Conservation (phyloP, 1,140 invertebrate genomes). For the Euschistus heros region DNA sequence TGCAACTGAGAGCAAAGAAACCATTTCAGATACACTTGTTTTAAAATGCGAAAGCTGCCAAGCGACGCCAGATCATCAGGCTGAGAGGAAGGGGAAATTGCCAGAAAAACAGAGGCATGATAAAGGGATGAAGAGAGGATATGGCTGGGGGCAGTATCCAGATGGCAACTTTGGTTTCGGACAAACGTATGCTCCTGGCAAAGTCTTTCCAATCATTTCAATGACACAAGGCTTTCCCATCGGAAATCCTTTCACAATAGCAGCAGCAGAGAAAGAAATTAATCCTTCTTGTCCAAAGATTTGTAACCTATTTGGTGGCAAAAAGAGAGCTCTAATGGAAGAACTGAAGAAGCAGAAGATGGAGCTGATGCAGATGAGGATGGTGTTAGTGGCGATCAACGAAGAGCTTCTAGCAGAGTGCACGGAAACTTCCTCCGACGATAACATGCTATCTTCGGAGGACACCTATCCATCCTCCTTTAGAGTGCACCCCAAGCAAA, state of each 20-base stretch:
- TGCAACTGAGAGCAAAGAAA: no score
- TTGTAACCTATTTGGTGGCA: background rate
- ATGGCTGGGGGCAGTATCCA: background rate
- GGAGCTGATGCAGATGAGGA: conserved; percentile 3
- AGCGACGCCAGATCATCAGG: no score
- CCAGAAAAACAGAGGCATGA: background rate
- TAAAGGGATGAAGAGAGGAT: background rate
- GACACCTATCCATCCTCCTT: no score
- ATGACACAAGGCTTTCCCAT: background rate
- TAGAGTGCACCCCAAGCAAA: no score
- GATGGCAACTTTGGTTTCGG: background rate
- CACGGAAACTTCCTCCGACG: no score
- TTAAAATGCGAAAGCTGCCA: no score
- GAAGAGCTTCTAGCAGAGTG: no score
- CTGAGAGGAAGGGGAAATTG: no score
- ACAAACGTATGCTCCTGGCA: background rate
- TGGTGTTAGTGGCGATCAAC: background rate
- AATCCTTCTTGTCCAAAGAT: background rate
- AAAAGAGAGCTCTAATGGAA: background rate
- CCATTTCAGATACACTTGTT: no score
- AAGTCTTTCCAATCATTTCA: background rate
- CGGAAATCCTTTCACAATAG: background rate
- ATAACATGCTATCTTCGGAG: no score
- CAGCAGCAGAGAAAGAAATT: background rate
- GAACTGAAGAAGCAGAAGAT: background rate